A percentile compares a stretch with the other conserved stretches of the same genome.
Conservation (phyloP, 2,888 invertebrate genomes). For the Drosophila gaucha region DNA sequence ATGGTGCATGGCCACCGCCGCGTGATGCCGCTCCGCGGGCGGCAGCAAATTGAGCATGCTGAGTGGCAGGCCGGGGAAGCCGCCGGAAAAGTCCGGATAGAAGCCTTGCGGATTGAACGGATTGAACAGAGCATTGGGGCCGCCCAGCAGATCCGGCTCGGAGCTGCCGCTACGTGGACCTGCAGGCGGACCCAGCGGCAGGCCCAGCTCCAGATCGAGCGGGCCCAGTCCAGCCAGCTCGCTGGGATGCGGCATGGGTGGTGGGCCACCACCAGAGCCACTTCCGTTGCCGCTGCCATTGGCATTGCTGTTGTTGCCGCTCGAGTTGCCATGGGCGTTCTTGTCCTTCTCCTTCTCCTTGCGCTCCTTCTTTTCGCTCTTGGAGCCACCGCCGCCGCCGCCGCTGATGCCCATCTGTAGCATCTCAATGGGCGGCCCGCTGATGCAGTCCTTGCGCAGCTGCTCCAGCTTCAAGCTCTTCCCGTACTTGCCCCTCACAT, state of each 20-base stretch:
- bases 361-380: constrained; percentile 76
- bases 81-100: constrained; percentile 92
- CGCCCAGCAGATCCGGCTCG: constrained; percentile 88
- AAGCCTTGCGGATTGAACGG: constrained; percentile 91
- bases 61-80: constrained; percentile 91
- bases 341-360: constrained; percentile 75
- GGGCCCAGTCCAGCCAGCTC: constrained; percentile 61
- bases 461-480: constrained; percentile 95
- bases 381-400: constrained; percentile 57
- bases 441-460: constrained; percentile 94
- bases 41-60: constrained; percentile 94
- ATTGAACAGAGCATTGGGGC: constrained; percentile 89
- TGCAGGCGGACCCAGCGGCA: constrained; percentile 64
- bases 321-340: constrained; percentile 25
- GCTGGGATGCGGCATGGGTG: constrained; percentile 55
- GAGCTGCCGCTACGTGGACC: constrained; percentile 88
- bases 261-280: constrained; percentile 40
- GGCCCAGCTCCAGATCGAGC: constrained; percentile 69
- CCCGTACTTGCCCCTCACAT: constrained; percentile 96
- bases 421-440: constrained; percentile 90
- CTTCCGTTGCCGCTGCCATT: constrained; percentile 3
- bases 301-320: constrained; percentile 27
- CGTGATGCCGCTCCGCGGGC: constrained; percentile 89
- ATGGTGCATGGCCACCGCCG: constrained; percentile 86
- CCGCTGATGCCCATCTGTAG: constrained; percentile 87